Evolutionary conservation across 2,797 vertebrate species (phyloP).

Genomic region (Enteromius fasciolatus): DNA sequence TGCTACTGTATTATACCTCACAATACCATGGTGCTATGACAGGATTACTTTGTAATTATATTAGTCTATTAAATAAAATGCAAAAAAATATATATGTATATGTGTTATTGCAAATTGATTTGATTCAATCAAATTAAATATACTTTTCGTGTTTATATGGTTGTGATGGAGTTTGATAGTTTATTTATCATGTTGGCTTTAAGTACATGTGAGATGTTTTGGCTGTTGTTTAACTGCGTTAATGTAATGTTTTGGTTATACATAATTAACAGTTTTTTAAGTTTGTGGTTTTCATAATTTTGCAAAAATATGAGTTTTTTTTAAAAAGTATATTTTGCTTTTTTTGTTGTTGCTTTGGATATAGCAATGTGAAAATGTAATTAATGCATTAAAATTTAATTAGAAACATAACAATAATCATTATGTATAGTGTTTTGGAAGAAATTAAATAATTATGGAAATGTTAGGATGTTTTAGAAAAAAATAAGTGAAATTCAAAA

Average conservation of each 20-base stretch:
- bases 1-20: not conserved
- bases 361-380: not conserved
- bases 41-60: not conserved
- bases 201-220: not conserved
- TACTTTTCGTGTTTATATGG: not conserved
- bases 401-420: not conserved
- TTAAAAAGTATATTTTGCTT: not conserved
- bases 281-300: not conserved
- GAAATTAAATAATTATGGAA: not conserved
- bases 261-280: not conserved
- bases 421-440: not conserved
- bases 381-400: not conserved
- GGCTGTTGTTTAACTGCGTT: not conserved
- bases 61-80: not conserved
- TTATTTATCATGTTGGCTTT: not conserved
- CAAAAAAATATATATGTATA: too few relatives aligned
- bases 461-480: not conserved
- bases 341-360: not conserved
- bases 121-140: not conserved
- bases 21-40: not conserved
- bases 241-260: not conserved
- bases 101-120: conserved; percentile 1
- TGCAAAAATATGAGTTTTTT: not conserved
- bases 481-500: not conserved
- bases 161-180: not conserved